A percentile compares a stretch with the other conserved stretches of the same genome.
Conservation (phyloP, 2,888 invertebrate species). For the Helobdella robusta region DNA sequence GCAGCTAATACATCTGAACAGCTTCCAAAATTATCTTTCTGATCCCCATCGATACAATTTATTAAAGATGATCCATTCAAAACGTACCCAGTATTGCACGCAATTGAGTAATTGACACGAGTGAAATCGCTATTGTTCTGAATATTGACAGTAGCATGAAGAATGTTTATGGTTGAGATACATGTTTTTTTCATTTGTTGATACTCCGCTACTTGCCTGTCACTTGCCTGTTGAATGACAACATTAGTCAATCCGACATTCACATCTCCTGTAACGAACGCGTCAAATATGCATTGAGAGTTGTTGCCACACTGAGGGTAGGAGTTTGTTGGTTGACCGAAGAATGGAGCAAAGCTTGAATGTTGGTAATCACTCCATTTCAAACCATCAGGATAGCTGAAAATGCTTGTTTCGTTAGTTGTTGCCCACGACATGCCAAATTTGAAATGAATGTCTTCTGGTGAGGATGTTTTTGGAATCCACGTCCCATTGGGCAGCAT, state of each 20-base stretch:
- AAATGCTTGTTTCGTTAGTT: not conserved
- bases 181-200: not conserved
- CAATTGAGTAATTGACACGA: too few species aligned
- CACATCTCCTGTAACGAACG: constrained; percentile 7
- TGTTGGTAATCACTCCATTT: constrained; percentile 23
- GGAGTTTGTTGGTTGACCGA: not conserved
- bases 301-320: constrained; percentile 1
- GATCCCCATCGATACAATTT: too few species aligned
- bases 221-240: not conserved
- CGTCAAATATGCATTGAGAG: constrained; percentile 19
- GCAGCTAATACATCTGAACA: too few species aligned
- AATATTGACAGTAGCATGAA: too few species aligned
- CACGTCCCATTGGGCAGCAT: constrained; percentile 17
- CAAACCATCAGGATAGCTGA: constrained; percentile 16
- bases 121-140: too few species aligned
- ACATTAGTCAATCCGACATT: constrained; percentile 14
- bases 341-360: constrained; percentile 16
- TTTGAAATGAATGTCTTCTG: constrained; percentile 13
- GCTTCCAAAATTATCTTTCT: too few species aligned
- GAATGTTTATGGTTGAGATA: not conserved
- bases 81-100: too few species aligned
- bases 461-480: constrained; percentile 17
- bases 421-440: constrained; percentile 20
- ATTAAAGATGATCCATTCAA: too few species aligned
- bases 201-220: not conserved